Base-by-base conservation (phyloP, 2,113 vertebrate genomes). In the Sigmodon hispidus region DNA sequence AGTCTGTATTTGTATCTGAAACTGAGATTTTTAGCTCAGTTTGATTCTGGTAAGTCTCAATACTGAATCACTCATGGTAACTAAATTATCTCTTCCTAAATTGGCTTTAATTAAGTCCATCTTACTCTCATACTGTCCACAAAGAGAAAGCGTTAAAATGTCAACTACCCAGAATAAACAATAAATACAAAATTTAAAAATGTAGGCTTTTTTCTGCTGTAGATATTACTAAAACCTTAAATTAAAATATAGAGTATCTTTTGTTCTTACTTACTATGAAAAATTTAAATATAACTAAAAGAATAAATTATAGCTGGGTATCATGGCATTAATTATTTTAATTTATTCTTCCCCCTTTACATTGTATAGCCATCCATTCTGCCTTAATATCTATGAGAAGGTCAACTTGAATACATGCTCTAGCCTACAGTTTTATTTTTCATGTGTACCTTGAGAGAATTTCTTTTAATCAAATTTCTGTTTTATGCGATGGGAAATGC, bases 51-150 rank as follows among this genome's bases (percentile, higher is more conserved):
- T 57, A 91, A 94, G 67, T 36, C 75, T 97, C 73, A 90, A 96
- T 94, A 93, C 52, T 89, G 87, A 97, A 50, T 92, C 92, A 95
- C 88, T 84, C 90, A 94, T 96, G 95, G 69, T 93, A 94, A 97
- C 92, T 93, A 87, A 97, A 97, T 92, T 94, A 70, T 91, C 72
- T 92, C 0, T 86, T 96, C 77, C 59, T 94, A 95, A 94, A 55
- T 65, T 10, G 0, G 31, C 5, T 91, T 73, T 93, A 97, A 98
- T 63, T 50, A 19, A 36, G 24, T 95, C 93, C 61, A 59, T 0
- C 16, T 45, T 59, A 73, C 45, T 87, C 76, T 0, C 3, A 97
- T 45, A 43, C 67, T 0, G 5, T 96, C 75, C 59, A 36, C 86
- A 96, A 96, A 89, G 61, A 2, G 87, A 63, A 96, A 0, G 11